Conservation (phyloP, 2,888 invertebrate genomes). For the Microchrysa polita region DNA sequence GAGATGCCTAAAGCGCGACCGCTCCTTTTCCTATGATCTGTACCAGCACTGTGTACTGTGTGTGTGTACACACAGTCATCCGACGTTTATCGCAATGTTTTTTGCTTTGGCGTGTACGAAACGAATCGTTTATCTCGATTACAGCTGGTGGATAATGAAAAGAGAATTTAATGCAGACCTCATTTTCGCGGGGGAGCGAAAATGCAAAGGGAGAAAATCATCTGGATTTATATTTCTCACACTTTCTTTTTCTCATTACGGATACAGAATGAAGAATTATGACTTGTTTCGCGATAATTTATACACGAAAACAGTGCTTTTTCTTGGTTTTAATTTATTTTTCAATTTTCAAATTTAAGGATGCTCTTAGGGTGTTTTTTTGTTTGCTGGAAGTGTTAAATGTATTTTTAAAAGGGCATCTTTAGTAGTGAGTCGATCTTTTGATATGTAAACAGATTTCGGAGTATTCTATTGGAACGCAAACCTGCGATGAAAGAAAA, state of each 20-base stretch:
- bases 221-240: conserved; percentile 13
- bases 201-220: not conserved
- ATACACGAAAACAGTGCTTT: conserved; percentile 25
- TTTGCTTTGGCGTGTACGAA: not conserved
- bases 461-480: too few relatives aligned
- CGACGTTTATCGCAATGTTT: not conserved
- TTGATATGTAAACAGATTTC: too few relatives aligned
- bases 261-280: conserved; percentile 15
- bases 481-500: too few relatives aligned
- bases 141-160: conserved; percentile 10
- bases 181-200: not conserved
- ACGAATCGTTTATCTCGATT: conserved; percentile 21
- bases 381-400: too few relatives aligned
- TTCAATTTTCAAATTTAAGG: too few relatives aligned
- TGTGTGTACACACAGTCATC: too few relatives aligned
- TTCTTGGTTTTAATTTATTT: not conserved
- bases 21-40: not conserved
- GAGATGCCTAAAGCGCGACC: not conserved
- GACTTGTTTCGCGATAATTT: conserved; percentile 13
- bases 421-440: too few relatives aligned
- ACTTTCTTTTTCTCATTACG: not conserved
- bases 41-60: too few relatives aligned
- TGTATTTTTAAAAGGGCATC: too few relatives aligned
- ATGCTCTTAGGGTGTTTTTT: too few relatives aligned
- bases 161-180: conserved; percentile 20